phyloP scores from a whole-genome alignment of 2,797 vertebrate species.

The Poeciliopsis gracilis region DNA sequence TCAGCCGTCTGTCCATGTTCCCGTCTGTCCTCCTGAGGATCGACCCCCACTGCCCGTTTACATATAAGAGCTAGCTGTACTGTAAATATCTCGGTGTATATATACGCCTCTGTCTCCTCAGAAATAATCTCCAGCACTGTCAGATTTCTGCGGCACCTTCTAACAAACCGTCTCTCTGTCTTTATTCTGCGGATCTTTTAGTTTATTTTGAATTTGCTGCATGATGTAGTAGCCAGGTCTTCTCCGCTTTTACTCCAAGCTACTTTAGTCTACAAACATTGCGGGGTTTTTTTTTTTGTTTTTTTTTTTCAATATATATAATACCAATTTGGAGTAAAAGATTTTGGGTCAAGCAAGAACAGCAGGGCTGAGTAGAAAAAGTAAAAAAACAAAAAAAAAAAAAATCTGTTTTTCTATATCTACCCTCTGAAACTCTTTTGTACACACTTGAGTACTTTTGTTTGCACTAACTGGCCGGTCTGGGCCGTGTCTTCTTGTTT shows the following conservation, averaged over 20 bases:
- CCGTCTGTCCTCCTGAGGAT: conserved; percentile 47
- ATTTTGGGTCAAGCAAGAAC: conserved; percentile 21
- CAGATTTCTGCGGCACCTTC: conserved; percentile 57
- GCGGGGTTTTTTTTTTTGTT: conserved; percentile 31
- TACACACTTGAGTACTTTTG: conserved; percentile 79
- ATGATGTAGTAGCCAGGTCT: conserved; percentile 64
- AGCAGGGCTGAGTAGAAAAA: conserved; percentile 36
- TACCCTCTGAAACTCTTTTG: conserved; percentile 75
- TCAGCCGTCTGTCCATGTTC: conserved; percentile 48
- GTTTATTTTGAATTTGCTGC: conserved; percentile 61
- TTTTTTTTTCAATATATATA: conserved; percentile 44
- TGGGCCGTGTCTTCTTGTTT: conserved; percentile 69
- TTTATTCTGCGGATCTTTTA: conserved; percentile 7
- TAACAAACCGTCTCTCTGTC: conserved; percentile 30
- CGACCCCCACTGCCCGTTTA: conserved; percentile 68
- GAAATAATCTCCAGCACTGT: conserved; percentile 55
- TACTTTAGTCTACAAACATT: conserved; percentile 52
- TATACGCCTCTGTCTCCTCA: conserved; percentile 19
- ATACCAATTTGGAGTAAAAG: conserved; percentile 37
- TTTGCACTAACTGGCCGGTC: conserved; percentile 81
- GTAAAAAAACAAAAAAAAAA: conserved; percentile 22
- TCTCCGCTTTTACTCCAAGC: conserved; percentile 59
- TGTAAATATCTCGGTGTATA: conserved; percentile 75
- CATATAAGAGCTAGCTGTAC: conserved; percentile 72
- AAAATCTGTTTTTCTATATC: conserved; percentile 68